These are phyloP conservation scores for Rhinophrynus dorsalis DNA, from an alignment of 2,797 vertebrate species.

Conservation along the genomic window DNA sequence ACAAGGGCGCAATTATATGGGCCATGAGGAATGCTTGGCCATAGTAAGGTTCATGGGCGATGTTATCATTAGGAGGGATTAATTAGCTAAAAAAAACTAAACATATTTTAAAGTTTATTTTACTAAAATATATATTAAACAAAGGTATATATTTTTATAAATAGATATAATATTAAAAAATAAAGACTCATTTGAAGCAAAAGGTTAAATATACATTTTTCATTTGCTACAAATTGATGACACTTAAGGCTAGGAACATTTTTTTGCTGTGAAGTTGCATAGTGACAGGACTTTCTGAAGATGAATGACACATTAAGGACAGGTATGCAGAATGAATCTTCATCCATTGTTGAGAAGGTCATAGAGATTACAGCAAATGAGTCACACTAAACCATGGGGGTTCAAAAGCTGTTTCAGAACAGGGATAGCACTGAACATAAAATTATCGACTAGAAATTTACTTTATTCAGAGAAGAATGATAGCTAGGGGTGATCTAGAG, in stretches of 20 bases:
- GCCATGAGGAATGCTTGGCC: no score
- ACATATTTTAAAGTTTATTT: no score
- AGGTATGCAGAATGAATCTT: constrained; percentile 34
- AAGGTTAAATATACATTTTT: constrained; percentile 1
- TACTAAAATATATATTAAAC: no score
- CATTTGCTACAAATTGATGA: background rate
- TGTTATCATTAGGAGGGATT: no score
- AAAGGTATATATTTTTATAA: no score
- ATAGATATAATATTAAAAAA: no score
- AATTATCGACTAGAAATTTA: constrained; percentile 29
- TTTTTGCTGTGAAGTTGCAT: constrained; percentile 2
- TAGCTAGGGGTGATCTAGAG: constrained; percentile 8
- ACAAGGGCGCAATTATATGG: no score
- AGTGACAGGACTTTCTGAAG: constrained; percentile 21
- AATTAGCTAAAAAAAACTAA: no score
- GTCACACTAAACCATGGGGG: constrained; percentile 39
- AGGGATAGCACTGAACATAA: constrained; percentile 18
- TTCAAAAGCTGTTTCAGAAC: constrained; percentile 29
- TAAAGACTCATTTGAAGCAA: no score
- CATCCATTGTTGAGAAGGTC: constrained; percentile 31
- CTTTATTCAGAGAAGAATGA: constrained; percentile 23
- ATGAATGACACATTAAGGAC: constrained; percentile 38
- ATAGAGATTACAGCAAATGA: constrained; percentile 35
- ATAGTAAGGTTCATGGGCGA: no score
- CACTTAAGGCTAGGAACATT: background rate